These are phyloP conservation scores for Cyprinodon diabolis DNA, from an alignment of 2,797 vertebrate genomes.

Conservation along the genomic window DNA sequence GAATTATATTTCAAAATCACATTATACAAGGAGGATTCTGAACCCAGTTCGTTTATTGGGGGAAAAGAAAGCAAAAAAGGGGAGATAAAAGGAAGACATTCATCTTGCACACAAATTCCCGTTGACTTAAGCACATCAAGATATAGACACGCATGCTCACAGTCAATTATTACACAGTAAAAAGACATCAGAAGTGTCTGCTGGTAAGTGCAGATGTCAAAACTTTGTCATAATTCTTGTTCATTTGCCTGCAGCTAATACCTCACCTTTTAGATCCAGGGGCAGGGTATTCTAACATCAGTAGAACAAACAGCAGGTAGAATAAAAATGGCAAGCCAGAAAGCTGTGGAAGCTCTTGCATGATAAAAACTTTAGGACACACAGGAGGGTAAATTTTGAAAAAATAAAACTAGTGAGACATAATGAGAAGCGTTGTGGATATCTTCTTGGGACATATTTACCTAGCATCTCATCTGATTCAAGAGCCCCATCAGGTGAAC, in stretches of 20 bases:
- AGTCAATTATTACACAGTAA: constrained; percentile 24
- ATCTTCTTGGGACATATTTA: constrained; percentile 43
- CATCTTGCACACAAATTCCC: constrained; percentile 2
- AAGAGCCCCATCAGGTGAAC: constrained; percentile 32
- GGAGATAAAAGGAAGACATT: not conserved
- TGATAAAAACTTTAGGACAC: constrained; percentile 58
- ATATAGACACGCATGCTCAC: not conserved
- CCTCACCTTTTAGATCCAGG: constrained; percentile 34
- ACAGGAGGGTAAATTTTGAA: constrained; percentile 13
- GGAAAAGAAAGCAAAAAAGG: not conserved
- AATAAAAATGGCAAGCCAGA: constrained; percentile 47
- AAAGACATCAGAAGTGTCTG: constrained; percentile 48
- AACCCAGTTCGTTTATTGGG: constrained; percentile 4
- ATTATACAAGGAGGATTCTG: constrained; percentile 43
- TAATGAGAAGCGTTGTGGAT: constrained; percentile 48
- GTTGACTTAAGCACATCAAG: constrained; percentile 1
- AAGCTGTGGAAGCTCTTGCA: constrained; percentile 38
- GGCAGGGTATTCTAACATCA: constrained; percentile 60
- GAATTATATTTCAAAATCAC: constrained; percentile 60
- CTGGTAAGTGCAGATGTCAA: not conserved
- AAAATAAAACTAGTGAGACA: constrained; percentile 45
- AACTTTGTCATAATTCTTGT: constrained; percentile 13
- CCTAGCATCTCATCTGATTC: constrained; percentile 53
- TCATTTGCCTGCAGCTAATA: constrained; percentile 47
- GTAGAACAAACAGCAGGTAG: constrained; percentile 62